Percentiles rank a stretch among this genome's conserved stretches.
Evolutionary conservation across 2,113 vertebrate species (phyloP).

Genomic region (Mesembrinibis cayennensis): DNA sequence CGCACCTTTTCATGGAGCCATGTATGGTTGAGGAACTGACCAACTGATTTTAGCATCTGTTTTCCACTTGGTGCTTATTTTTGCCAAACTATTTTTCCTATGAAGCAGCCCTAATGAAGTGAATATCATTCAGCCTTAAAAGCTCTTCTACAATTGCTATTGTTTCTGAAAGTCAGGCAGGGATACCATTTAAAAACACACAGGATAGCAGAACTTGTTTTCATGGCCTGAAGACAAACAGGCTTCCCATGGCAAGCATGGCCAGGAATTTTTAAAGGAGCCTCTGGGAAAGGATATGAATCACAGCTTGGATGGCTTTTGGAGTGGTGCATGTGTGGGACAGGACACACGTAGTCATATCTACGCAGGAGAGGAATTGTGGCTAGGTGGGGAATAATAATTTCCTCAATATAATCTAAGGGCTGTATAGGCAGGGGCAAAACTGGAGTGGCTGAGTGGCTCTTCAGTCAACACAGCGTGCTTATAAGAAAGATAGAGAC

Average conservation of each 20-base stretch:
- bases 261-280: constrained; percentile 22
- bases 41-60: neutral
- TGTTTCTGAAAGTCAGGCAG: neutral
- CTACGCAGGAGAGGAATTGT: neutral
- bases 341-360: neutral
- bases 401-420: neutral
- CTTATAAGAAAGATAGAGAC: neutral
- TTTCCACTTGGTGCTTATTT: neutral
- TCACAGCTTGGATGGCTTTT: constrained; percentile 21
- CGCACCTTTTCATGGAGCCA: neutral
- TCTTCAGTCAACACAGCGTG: neutral
- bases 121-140: neutral
- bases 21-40: neutral
- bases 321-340: neutral
- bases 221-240: neutral
- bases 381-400: neutral
- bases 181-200: neutral
- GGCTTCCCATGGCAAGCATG: neutral
- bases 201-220: neutral
- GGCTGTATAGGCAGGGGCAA: neutral
- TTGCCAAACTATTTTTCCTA: constrained; percentile 25
- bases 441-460: neutral
- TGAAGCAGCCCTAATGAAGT: neutral
- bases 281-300: constrained; percentile 29
- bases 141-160: neutral